Base-by-base conservation (phyloP, 1,140 invertebrate species). In the Neuroterus valhalla region DNA sequence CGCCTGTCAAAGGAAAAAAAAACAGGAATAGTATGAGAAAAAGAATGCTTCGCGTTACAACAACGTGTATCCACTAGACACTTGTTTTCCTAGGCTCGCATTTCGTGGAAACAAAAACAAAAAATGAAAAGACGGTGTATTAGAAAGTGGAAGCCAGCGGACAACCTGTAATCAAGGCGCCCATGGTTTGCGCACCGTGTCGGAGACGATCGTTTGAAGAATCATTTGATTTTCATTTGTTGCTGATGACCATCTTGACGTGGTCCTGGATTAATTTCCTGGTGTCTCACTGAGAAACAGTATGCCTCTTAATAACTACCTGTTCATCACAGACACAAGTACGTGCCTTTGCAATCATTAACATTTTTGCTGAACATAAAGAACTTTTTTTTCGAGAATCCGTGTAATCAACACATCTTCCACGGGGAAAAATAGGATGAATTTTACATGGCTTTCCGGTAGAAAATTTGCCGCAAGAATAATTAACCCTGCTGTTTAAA, bases 221-320 rank as follows among this genome's bases (percentile, higher is more conserved):
- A 62, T 38, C 52, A 62, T 62, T 62, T 62, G 52, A 62, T 62
- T 62, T 62, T 62, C 23, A 62, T 62, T 62, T 62, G 52, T 62
- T 62, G 52, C 52, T 23, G 52, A 62, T 62, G 31, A 31, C 31
- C 52, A 62, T 62, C 52, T 62, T 62, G 52, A 62, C 52, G 52
- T 23, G 52, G 15, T 26, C 23, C 52, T 23, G 21, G 52, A 62
- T 62, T 62, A 62, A 62, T 62, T 62, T 62, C 52, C 52, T 62
- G 52, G 23, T 31, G 52, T 15, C 52, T 62, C 52, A 62, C 31
- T 23, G 21, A 38, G 52, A 62, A 62, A 62, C 52, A 11, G 23
- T 26, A 23, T 31, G 52, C 31, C 52, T 62, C 23, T 62, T 62
- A 38, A 62, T 62, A 62, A 62, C 31, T 23, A 26, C 26, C 52